These are phyloP conservation scores for Sciurus niger DNA, from an alignment of 2,113 vertebrate species.

Conservation along the genomic window DNA sequence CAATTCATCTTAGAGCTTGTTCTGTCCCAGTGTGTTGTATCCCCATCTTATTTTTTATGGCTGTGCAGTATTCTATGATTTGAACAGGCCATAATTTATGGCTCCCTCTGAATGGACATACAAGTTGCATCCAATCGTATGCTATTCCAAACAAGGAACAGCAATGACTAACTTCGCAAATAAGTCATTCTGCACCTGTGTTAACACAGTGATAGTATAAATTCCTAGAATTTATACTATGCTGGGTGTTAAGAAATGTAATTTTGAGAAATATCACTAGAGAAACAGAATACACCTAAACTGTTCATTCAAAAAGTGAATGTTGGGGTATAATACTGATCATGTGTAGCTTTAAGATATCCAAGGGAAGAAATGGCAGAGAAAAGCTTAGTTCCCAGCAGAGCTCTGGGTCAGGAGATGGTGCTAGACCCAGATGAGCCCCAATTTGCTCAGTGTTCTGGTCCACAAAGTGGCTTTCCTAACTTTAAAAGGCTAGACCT, in stretches of 20 bases:
- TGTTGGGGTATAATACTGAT: not conserved
- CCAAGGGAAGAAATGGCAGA: not conserved
- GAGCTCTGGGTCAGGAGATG: not conserved
- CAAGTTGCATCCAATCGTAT: not conserved
- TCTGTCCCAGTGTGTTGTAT: accelerated
- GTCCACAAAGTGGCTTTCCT: not conserved
- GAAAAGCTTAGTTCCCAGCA: not conserved
- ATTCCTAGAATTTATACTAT: not conserved
- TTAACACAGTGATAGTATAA: not conserved
- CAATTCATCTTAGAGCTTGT: accelerated
- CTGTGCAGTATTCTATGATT: not conserved
- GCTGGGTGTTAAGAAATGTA: not conserved
- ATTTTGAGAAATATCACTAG: not conserved
- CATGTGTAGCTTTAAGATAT: not conserved
- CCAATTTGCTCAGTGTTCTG: not conserved
- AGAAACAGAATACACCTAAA: not conserved
- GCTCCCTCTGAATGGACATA: not conserved
- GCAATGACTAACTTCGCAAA: not conserved
- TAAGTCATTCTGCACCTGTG: not conserved
- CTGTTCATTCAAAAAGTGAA: not conserved
- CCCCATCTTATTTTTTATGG: not conserved
- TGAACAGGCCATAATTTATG: not conserved
- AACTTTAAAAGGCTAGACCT: not conserved
- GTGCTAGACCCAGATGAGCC: not conserved
- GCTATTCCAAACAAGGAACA: not conserved